These are phyloP conservation scores for Pristionchus exspectatus DNA, from an alignment of 2,888 invertebrate genomes.

Conservation along the genomic window DNA sequence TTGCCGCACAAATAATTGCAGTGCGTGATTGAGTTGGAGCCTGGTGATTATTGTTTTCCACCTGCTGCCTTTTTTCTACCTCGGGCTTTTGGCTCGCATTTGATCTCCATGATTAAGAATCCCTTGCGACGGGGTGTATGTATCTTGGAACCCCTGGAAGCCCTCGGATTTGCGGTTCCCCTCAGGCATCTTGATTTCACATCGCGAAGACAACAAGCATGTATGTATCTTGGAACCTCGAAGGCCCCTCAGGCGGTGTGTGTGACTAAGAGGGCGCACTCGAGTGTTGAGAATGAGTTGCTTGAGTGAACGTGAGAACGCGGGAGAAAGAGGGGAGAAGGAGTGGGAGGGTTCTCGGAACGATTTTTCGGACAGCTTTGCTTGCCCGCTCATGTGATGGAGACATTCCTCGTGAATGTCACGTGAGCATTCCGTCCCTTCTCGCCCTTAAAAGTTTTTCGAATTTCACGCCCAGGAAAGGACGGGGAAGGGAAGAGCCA, in stretches of 20 bases:
- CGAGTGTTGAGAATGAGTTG: not conserved
- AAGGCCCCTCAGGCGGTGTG: not conserved
- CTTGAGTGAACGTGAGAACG: slow-evolving; percentile 31
- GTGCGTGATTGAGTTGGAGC: slow-evolving; percentile 1
- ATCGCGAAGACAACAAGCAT: too few species aligned
- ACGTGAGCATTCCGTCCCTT: not conserved
- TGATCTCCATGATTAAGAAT: too few species aligned
- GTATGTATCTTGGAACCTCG: not conserved
- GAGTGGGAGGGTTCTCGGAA: not conserved
- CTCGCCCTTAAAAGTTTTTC: not conserved
- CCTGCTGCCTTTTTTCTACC: too few species aligned
- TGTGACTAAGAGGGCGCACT: not conserved
- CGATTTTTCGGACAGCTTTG: not conserved
- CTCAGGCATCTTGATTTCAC: too few species aligned
- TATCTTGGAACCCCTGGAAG: too few species aligned
- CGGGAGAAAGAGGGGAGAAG: not conserved
- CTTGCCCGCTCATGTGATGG: not conserved
- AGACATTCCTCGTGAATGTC: not conserved
- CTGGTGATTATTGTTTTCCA: too few species aligned
- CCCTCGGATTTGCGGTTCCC: too few species aligned
- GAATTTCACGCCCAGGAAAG: not conserved
- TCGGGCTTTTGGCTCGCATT: too few species aligned
- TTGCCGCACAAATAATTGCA: not conserved
- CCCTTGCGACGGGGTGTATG: too few species aligned
- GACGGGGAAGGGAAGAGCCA: not conserved